phyloP scores from a whole-genome alignment of 2,797 vertebrate species.

The Avahi laniger region DNA sequence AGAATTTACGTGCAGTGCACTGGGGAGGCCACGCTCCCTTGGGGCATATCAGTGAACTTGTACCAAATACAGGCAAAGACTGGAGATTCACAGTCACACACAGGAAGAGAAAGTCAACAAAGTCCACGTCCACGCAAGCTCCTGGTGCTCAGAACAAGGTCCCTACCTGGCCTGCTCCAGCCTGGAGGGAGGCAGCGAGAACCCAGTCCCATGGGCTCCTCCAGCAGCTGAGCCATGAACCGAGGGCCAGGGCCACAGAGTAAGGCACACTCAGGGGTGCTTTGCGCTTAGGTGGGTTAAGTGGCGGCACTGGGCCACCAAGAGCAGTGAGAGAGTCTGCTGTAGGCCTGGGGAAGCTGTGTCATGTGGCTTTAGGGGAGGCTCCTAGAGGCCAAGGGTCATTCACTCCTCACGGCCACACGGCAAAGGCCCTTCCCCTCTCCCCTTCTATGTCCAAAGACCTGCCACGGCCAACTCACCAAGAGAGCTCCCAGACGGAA shows the following conservation, averaged over 20 bases:
- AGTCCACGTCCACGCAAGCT: neutral
- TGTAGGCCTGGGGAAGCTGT: too few species aligned
- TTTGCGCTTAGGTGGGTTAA: neutral
- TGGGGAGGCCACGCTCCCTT: neutral
- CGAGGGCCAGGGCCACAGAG: too few species aligned
- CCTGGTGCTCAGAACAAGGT: neutral
- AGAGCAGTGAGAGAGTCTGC: neutral
- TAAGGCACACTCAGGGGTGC: neutral
- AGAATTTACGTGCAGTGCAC: too few species aligned
- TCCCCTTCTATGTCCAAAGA: neutral
- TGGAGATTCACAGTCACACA: neutral
- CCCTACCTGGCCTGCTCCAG: neutral
- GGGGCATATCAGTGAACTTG: accelerated
- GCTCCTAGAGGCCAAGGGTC: neutral
- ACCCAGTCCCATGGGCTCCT: neutral
- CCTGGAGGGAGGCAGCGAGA: neutral
- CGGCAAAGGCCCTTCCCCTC: accelerated
- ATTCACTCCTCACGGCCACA: neutral
- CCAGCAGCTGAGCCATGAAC: accelerated
- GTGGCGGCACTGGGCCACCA: accelerated
- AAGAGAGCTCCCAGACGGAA: neutral
- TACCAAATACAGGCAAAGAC: neutral
- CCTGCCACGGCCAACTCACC: too few species aligned
- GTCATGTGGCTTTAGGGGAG: neutral
- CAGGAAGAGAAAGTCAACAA: neutral